Conservation (phyloP, 2,113 vertebrate genomes). For the Callithrix jacchus region DNA sequence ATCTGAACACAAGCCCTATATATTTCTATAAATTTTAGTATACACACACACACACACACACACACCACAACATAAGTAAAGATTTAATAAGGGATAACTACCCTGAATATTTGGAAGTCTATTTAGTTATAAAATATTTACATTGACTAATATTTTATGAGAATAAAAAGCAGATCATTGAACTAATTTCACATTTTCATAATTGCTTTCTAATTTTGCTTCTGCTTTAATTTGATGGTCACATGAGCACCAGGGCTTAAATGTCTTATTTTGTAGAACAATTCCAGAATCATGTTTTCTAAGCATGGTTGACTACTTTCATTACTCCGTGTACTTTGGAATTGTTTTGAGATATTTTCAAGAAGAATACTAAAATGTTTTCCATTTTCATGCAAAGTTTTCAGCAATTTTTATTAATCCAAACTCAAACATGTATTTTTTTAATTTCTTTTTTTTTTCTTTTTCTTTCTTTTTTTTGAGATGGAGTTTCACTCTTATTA, state of each 20-base stretch:
- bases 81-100: not conserved
- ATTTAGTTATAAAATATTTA: not conserved
- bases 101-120: not conserved
- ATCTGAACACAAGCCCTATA: not conserved
- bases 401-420: not conserved
- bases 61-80: not conserved
- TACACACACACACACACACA: not conserved
- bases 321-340: not conserved
- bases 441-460: too few relatives aligned
- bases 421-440: not conserved
- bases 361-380: not conserved
- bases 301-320: not conserved
- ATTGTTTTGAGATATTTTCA: not conserved
- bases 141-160: not conserved
- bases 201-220: not conserved
- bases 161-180: slow-evolving; percentile 7
- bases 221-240: not conserved
- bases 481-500: too few relatives aligned
- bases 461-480: too few relatives aligned
- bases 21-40: not conserved
- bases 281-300: slow-evolving; percentile 19
- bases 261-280: not conserved
- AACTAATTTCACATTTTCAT: slow-evolving; percentile 7
- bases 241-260: not conserved
- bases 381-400: not conserved